Evolutionary conservation across 2,797 vertebrate genomes (phyloP).

Genomic region (Pseudocheirus occidentalis): DNA sequence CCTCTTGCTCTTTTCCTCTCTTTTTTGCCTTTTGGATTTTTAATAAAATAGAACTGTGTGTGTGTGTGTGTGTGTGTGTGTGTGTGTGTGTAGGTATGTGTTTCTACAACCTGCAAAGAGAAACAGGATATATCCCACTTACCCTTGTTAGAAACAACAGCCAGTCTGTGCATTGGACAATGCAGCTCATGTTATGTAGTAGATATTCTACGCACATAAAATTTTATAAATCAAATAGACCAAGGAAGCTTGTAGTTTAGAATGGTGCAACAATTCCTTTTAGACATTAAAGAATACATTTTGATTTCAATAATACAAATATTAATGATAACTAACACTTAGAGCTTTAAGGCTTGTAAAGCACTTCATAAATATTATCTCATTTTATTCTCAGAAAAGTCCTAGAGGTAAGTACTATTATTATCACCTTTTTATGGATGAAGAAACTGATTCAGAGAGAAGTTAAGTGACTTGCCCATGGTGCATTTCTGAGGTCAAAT

Average conservation of each 20-base stretch:
- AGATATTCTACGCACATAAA: background rate
- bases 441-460: background rate
- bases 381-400: background rate
- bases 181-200: background rate
- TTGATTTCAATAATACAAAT: background rate
- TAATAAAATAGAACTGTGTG: background rate
- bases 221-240: constrained; percentile 21
- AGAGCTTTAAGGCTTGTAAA: background rate
- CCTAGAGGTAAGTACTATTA: background rate
- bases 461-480: background rate
- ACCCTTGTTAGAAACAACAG: constrained; percentile 3
- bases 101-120: background rate
- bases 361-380: background rate
- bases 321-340: background rate
- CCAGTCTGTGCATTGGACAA: background rate
- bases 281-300: background rate
- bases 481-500: background rate
- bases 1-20: background rate
- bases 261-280: background rate
- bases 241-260: background rate
- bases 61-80: background rate
- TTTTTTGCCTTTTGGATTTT: constrained; percentile 27
- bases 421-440: background rate
- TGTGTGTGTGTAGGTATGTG: background rate
- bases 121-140: background rate